Base-by-base conservation (phyloP, 2,113 vertebrate genomes). In the Ailurus styani region DNA sequence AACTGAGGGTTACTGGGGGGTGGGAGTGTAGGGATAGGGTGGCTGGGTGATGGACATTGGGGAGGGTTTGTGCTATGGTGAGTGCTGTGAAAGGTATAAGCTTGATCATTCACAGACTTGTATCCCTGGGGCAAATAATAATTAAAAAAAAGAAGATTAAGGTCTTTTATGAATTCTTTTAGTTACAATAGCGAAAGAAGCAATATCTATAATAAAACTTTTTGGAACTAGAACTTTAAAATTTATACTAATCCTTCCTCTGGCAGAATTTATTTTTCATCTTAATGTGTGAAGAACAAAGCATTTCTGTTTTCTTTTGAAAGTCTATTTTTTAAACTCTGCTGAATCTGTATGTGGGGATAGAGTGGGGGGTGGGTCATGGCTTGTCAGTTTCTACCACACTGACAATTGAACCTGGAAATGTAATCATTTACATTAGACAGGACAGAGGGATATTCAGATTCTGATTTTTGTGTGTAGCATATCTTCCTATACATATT, bases 211-310 rank as follows among this genome's bases (percentile, higher is more conserved):
- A 66, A 37, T 42, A 87, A 77, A 77, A 62, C 5, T 75, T 95
- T 91, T 66, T 31, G 60, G 96, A 47, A 77, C 7, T 23, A 89
- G 50, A 88, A 89, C 85, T 97, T 57, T n/a, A 93, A 97, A 88
- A 72, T 86, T 57, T 85, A 88, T 34, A 60, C 23, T 89, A 42
- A 91, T 73, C 3, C 47, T 90, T 77, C 20, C 21, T 72, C 55
- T 85, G 42, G 50, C 5, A 81, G 73, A 95, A 73, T 91, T 91
- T 93, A 79, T 37, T 72, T 94, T 95, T 93, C 7, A 72, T 42
- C 52, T 87, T 87, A 34, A 31, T 57, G 3, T 83, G 3, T 95
- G 89, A 89, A 79, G 25, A 91, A 86, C 62, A 81, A 93, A 87
- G 31, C 23, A n/a, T 86, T 85, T 73, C 23, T 84, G 18, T 79